Percentiles rank a stretch among this genome's conserved stretches.
These are phyloP conservation scores for Neodiprion virginianus DNA, from an alignment of 1,140 invertebrate genomes.

Conservation along the genomic window DNA sequence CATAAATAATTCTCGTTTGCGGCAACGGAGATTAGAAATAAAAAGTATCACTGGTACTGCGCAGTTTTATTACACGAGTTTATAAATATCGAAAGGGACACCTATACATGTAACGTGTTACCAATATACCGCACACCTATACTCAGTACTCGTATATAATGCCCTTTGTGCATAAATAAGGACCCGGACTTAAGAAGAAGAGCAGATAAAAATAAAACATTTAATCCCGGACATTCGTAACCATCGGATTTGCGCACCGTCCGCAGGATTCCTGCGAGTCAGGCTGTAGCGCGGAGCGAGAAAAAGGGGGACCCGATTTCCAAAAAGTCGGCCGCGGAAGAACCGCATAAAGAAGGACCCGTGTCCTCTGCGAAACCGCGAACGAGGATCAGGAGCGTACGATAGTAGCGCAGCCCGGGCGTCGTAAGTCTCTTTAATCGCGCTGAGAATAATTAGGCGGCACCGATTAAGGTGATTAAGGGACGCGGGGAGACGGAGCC, in stretches of 20 bases:
- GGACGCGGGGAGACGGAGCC: slow-evolving; percentile 34
- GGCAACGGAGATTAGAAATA: no score
- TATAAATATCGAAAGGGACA: no score
- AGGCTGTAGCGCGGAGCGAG: no score
- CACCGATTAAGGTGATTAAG: slow-evolving; percentile 48
- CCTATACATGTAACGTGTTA: no score
- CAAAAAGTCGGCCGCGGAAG: slow-evolving; percentile 11
- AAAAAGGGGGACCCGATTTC: no score
- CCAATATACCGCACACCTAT: no score
- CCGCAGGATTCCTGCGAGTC: slow-evolving; percentile 2
- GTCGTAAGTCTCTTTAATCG: slow-evolving; percentile 47
- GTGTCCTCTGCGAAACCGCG: slow-evolving; percentile 25
- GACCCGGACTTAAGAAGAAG: no score
- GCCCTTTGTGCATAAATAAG: no score
- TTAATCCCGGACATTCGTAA: slow-evolving; percentile 39
- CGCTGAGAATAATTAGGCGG: slow-evolving; percentile 48
- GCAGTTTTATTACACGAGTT: no score
- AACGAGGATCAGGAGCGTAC: slow-evolving; percentile 11
- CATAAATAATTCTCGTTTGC: no score
- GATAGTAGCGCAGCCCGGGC: slow-evolving; percentile 2
- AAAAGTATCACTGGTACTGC: no score
- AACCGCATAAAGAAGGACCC: slow-evolving; percentile 35
- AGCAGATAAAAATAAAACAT: slow-evolving; percentile 26
- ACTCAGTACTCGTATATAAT: no score
- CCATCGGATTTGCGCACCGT: slow-evolving; percentile 5